Base-by-base conservation (phyloP, 2,797 vertebrate genomes). In the Capromys pilorides region DNA sequence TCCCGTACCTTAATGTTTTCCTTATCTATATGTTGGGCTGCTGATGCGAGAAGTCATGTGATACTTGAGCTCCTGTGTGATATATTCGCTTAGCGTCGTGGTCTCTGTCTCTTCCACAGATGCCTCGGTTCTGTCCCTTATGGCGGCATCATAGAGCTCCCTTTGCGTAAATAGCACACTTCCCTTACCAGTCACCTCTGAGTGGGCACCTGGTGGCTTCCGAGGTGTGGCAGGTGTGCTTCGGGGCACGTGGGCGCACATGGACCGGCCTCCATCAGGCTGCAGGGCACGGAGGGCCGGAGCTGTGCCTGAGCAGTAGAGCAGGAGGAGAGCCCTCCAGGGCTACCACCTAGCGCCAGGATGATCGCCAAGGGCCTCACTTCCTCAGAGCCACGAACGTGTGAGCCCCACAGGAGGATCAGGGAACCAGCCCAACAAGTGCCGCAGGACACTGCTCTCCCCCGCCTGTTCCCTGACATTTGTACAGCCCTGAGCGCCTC, bases 401-500 rank as follows among this genome's bases (percentile, higher is more conserved):
- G 16, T 51, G 31, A 67, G 11, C 18, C 62, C 45, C 49, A 10
- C 4, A 0, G 78, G 54, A 92, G 51, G 6, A 31, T 41, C 73
- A 45, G 41, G 41, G 24, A 16, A 39, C 39, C 3, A 80, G n/a
- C 49, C 33, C n/a, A 36, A 22, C 61, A 9, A 69, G 66, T 75
- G 80, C 39, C 26, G 69, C 19, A 49, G 21, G 0, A 4, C 61
- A 6, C 5, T 67, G 45, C n/a, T 51, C 31, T 94, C 62, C 54
- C 54, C 57, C 71, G 9, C 91, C 89, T 80, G 87, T 88, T 85
- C 24, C 78, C 75, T 18, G 85, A 83, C 79, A 69, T 77, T 62
- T 36, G n/a, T 73, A 82, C 79, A 93, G 59, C 67, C 73, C 66
- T 77, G 49, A 85, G 93, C 77, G 91, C 96, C 96, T 96, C 97